Evolutionary conservation across 2,797 vertebrate genomes (phyloP).

Genomic region (Bovichtus diacanthus): DNA sequence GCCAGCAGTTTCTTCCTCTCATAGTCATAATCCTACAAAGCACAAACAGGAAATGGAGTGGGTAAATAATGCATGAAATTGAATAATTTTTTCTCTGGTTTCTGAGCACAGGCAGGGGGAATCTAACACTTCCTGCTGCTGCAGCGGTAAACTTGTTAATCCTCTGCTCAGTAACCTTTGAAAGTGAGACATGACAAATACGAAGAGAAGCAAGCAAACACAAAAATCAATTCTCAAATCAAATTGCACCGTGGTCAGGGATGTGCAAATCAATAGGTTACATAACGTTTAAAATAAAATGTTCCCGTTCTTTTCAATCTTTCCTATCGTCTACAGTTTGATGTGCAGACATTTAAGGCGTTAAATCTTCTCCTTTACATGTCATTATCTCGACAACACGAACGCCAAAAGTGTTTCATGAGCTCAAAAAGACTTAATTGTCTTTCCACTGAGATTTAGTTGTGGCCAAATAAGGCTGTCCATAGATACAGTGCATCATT

Average conservation of each 20-base stretch:
- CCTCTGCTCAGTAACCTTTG: constrained; percentile 48
- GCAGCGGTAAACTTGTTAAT: constrained; percentile 57
- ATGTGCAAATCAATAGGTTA: constrained; percentile 40
- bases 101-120: constrained; percentile 32
- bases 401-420: not conserved
- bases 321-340: not conserved
- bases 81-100: constrained; percentile 43
- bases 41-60: constrained; percentile 60
- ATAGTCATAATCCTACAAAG: constrained; percentile 86
- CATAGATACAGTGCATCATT: constrained; percentile 6
- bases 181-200: constrained; percentile 36
- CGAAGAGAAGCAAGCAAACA: constrained; percentile 45
- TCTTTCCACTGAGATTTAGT: constrained; percentile 1
- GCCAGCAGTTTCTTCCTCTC: constrained; percentile 88
- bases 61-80: constrained; percentile 77
- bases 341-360: not conserved
- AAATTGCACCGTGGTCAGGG: constrained; percentile 32
- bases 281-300: constrained; percentile 14
- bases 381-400: not conserved
- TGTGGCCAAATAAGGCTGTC: not conserved
- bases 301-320: constrained; percentile 28
- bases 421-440: constrained; percentile 1
- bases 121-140: constrained; percentile 41
- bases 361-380: constrained; percentile 3
- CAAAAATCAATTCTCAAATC: constrained; percentile 44